A percentile compares a stretch with the other conserved stretches of the same genome.
Conservation (phyloP, 1,140 invertebrate genomes). For the Macrostomum lignano region DNA sequence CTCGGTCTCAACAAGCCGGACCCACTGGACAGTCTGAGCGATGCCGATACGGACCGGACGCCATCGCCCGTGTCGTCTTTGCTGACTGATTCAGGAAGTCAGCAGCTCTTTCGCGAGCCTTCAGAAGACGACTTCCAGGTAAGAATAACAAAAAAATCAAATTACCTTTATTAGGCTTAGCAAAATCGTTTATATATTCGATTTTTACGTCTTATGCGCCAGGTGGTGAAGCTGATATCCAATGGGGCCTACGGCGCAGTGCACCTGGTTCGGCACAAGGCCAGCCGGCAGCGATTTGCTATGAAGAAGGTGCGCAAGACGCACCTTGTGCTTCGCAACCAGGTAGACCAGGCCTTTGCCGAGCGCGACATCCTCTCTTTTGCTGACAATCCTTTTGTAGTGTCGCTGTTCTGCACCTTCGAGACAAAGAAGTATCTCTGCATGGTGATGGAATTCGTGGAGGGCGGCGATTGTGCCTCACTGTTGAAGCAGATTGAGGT, state of each 20-base stretch:
- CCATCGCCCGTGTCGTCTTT: too few relatives aligned
- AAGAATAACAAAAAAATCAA: too few relatives aligned
- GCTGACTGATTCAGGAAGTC: too few relatives aligned
- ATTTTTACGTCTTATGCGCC: too few relatives aligned
- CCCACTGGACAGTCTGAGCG: too few relatives aligned
- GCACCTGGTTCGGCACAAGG: conserved; percentile 78
- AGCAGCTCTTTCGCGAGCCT: too few relatives aligned
- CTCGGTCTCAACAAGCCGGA: conserved; percentile 71
- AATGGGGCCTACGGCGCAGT: conserved; percentile 68
- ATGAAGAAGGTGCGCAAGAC: conserved; percentile 99
- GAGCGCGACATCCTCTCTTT: conserved; percentile 96
- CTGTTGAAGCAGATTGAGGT: conserved; percentile 61
- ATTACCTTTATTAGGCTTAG: too few relatives aligned
- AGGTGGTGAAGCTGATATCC: conserved; percentile 86
- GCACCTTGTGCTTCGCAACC: conserved; percentile 80
- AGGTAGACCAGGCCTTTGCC: conserved; percentile 89
- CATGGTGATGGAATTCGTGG: conserved; percentile 94
- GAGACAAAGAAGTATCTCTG: conserved; percentile 88
- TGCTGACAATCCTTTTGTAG: conserved; percentile 97
- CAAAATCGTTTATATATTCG: too few relatives aligned
- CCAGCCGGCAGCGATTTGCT: conserved; percentile 65
- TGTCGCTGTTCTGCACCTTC: conserved; percentile 92
- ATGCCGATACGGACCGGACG: too few relatives aligned
- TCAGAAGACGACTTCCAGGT: too few relatives aligned
- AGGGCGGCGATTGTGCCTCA: conserved; percentile 89